Percentiles rank a stretch among this genome's conserved stretches.
These are phyloP conservation scores for Brachynemurus nebulosus DNA, from an alignment of 2,888 invertebrate species.

Conservation along the genomic window DNA sequence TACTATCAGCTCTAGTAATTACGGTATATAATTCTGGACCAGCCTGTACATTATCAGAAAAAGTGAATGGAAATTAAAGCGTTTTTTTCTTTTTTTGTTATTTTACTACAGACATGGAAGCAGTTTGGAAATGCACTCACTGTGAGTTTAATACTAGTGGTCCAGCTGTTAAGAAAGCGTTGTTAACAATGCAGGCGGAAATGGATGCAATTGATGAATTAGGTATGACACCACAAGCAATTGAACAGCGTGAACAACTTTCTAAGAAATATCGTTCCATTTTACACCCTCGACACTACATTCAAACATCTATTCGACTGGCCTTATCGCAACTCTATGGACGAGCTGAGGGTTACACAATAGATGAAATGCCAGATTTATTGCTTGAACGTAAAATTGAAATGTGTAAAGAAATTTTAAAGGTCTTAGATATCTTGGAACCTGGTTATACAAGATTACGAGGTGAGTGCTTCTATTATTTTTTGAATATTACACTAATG, in stretches of 20 bases:
- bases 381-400: conserved; percentile 61
- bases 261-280: conserved; percentile 49
- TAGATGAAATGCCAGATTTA: conserved; percentile 58
- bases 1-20: too few relatives aligned
- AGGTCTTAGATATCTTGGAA: conserved; percentile 55
- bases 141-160: conserved; percentile 51
- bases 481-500: too few relatives aligned
- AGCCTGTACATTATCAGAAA: too few relatives aligned
- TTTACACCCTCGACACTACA: conserved; percentile 63
- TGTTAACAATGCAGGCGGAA: conserved; percentile 50
- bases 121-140: conserved; percentile 51
- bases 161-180: conserved; percentile 44
- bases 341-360: conserved; percentile 51
- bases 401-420: conserved; percentile 52
- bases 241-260: conserved; percentile 49
- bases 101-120: conserved; percentile 39
- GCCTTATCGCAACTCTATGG: conserved; percentile 67
- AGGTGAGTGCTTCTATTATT: conserved; percentile 33
- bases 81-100: not conserved
- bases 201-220: conserved; percentile 47
- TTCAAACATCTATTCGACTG: conserved; percentile 51
- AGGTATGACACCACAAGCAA: conserved; percentile 41
- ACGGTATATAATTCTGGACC: too few relatives aligned
- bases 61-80: too few relatives aligned
- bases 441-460: conserved; percentile 66